A percentile compares a stretch with the other conserved stretches of the same genome.
Evolutionary conservation across 2,888 invertebrate genomes (phyloP).

Genomic region (Xanthorhoe spadicearia): DNA sequence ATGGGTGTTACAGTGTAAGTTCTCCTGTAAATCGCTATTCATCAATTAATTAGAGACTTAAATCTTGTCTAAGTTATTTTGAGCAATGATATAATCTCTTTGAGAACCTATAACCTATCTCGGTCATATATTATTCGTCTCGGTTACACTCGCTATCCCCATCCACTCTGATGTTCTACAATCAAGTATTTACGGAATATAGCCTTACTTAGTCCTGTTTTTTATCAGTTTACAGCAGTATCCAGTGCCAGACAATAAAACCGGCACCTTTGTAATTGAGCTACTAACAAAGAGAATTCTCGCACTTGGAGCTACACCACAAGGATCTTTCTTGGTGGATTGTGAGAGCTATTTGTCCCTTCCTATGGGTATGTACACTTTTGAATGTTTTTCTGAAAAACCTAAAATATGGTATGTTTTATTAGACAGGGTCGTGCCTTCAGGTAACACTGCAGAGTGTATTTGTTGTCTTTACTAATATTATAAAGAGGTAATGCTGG

Average conservation of each 20-base stretch:
- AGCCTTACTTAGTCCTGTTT: neutral
- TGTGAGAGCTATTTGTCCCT: slow-evolving; percentile 96
- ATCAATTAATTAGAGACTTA: neutral
- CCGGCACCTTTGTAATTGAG: slow-evolving; percentile 96
- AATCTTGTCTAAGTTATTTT: neutral
- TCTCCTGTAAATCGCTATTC: slow-evolving; percentile 12
- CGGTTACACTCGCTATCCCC: no score
- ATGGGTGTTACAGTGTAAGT: slow-evolving; percentile 89
- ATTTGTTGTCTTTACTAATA: no score
- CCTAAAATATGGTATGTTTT: no score
- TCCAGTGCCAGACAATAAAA: slow-evolving; percentile 94
- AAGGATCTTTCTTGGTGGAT: slow-evolving; percentile 96
- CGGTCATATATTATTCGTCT: no score
- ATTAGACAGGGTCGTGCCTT: no score
- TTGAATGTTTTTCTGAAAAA: no score
- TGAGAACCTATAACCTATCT: neutral
- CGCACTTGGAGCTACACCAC: slow-evolving; percentile 93
- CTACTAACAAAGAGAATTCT: slow-evolving; percentile 92
- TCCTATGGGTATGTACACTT: slow-evolving; percentile 83
- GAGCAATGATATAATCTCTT: neutral
- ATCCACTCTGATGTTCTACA: no score
- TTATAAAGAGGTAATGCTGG: no score
- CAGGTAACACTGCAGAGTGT: no score
- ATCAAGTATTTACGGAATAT: no score
- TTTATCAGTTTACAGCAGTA: slow-evolving; percentile 90